Evolutionary conservation across 1,140 invertebrate species (phyloP).

Genomic region (Daktulosphaira vitifoliae): DNA sequence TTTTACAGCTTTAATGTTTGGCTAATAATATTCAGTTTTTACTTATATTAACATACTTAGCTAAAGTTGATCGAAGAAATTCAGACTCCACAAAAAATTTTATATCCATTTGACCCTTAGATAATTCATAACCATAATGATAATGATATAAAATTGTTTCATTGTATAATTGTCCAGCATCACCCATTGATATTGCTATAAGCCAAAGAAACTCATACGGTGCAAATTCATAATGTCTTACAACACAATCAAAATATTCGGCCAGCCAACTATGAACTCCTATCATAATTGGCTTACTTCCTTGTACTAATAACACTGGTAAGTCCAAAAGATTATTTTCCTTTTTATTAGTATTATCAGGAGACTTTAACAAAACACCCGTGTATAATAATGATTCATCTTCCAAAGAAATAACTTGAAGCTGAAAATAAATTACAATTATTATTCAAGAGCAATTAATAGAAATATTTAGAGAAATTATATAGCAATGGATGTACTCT

Average conservation of each 20-base stretch:
- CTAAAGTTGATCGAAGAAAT: slow-evolving; percentile 13
- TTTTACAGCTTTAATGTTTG: too few relatives aligned
- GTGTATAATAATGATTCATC: neutral
- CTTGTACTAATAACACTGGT: slow-evolving; percentile 21
- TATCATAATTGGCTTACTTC: slow-evolving; percentile 3
- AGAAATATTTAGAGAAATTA: too few relatives aligned
- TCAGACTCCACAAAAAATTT: slow-evolving; percentile 8
- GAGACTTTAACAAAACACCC: slow-evolving; percentile 20
- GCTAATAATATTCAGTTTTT: too few relatives aligned
- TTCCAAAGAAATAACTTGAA: neutral
- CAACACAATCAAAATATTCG: slow-evolving; percentile 19
- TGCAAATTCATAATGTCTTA: slow-evolving; percentile 17
- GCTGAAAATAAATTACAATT: slow-evolving; percentile 3
- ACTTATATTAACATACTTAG: slow-evolving; percentile 12
- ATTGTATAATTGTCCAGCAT: slow-evolving; percentile 23
- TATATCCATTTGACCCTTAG: slow-evolving; percentile 18
- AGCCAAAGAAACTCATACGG: slow-evolving; percentile 14
- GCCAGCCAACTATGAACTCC: slow-evolving; percentile 7
- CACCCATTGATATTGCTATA: slow-evolving; percentile 26
- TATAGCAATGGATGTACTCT: too few relatives aligned
- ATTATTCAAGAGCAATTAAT: too few relatives aligned
- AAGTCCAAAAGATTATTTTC: slow-evolving; percentile 5
- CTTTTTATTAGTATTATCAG: slow-evolving; percentile 1
- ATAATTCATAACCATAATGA: slow-evolving; percentile 7
- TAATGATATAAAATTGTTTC: slow-evolving; percentile 22